Evolutionary conservation across 1,140 invertebrate species (phyloP), one percentile per base, ranked within the genome.

Genomic region (Orius laevigatus): DNA sequence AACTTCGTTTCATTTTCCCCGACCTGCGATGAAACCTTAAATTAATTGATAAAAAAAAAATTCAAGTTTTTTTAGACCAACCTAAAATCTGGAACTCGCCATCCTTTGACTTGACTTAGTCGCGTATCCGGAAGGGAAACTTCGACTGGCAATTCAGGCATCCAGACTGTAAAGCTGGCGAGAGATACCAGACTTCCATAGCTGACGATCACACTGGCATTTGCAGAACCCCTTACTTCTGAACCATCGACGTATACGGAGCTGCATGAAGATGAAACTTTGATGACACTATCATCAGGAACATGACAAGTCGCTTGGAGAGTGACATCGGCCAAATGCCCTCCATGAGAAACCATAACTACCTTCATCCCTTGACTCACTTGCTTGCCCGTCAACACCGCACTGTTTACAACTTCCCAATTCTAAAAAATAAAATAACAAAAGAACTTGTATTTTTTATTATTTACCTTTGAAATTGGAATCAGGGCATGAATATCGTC

Each of bases 241-340:
- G 89, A 91, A 0, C 93, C 93, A 65, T 97, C 92, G 5, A 97
- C 80, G 66, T 95, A 97, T 2, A 97, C 88, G 3, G 86, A 90
- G 53, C 89, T 93, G 66, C 93, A 97, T 4, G 90, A 92, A 1
- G 88, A 87, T 6, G 91, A 92, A 2, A 96, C 90, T 78, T 97
- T 96, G 16, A 98, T 75, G 38, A 95, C 89, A 59, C 89, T 92
- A 62, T 94, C 88, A 62, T 97, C 91, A 58, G 88, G 82, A 11
- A 90, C 92, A 60, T 88, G 82, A 65, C 93, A 98, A 25, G 87
- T 90, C 40, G 89, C 86, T 62, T 94, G 85, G n/a, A 91, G 67
- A 9, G 92, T 95, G 38, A 97, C 89, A 64, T 97, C 92, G 48
- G 85, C 86, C 1, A 95, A 81, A 65, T 87, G 85, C 19, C 91